Conservation (phyloP, 2,888 invertebrate species). For the Eupsilia transversa region DNA sequence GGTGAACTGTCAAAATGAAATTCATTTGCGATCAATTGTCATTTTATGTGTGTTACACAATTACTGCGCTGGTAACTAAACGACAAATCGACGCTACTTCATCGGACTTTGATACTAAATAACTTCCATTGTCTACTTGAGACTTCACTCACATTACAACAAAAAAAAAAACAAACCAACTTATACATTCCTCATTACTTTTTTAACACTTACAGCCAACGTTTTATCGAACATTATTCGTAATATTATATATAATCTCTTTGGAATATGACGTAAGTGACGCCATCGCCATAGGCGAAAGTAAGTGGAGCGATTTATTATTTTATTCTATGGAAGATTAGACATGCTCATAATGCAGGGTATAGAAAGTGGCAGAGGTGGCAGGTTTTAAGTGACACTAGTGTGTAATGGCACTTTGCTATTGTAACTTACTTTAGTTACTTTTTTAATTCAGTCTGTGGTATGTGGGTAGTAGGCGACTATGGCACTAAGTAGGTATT, state of each 20-base stretch:
- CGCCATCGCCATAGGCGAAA: conserved; percentile 69
- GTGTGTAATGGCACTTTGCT: background rate
- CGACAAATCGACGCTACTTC: background rate
- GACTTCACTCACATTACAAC: background rate
- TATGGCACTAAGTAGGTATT: background rate
- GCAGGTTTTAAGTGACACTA: background rate
- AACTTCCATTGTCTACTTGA: conserved; percentile 5
- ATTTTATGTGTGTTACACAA: too few species aligned
- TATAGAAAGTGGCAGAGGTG: conserved; percentile 25
- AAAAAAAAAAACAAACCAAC: conserved; percentile 1
- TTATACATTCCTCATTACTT: background rate
- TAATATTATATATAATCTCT: conserved; percentile 5
- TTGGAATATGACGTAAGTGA: conserved; percentile 47
- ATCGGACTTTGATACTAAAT: background rate
- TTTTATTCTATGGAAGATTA: conserved; percentile 63
- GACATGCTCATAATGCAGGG: background rate
- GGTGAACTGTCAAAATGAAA: too few species aligned
- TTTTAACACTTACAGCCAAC: background rate
- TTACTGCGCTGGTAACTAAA: background rate
- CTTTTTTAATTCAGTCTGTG: too few species aligned
- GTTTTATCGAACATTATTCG: background rate
- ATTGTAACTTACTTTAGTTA: background rate
- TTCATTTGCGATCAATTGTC: too few species aligned
- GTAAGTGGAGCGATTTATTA: conserved; percentile 70
- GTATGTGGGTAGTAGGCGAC: background rate